Conservation (phyloP, 1,140 invertebrate genomes). For the Drepana arcuata region DNA sequence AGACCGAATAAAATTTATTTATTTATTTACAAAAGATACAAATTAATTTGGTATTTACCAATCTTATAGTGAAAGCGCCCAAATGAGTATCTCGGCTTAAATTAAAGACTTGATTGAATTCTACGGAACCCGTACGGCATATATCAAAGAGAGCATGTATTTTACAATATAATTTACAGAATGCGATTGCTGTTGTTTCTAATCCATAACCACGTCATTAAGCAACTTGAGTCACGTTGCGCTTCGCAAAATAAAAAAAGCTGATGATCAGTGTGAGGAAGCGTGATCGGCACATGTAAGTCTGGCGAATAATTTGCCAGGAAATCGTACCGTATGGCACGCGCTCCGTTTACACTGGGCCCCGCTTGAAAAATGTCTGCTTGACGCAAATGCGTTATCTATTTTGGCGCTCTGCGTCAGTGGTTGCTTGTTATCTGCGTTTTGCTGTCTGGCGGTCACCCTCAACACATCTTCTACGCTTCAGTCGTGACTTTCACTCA, state of each 20-base stretch:
- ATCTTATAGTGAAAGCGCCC: too few relatives aligned
- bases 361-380: constrained; percentile 65
- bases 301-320: constrained; percentile 56
- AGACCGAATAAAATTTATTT: too few relatives aligned
- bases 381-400: constrained; percentile 71
- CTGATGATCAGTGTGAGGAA: constrained; percentile 30
- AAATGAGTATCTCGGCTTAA: too few relatives aligned
- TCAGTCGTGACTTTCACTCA: constrained; percentile 9
- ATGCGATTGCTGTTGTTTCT: too few relatives aligned
- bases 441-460: constrained; percentile 59
- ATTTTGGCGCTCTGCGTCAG: constrained; percentile 67
- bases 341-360: constrained; percentile 57
- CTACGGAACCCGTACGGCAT: too few relatives aligned
- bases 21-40: too few relatives aligned
- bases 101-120: too few relatives aligned
- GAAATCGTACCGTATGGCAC: constrained; percentile 53
- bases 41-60: too few relatives aligned
- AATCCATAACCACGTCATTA: too few relatives aligned
- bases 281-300: constrained; percentile 41
- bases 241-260: constrained; percentile 32
- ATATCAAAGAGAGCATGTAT: too few relatives aligned
- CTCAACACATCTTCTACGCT: constrained; percentile 22
- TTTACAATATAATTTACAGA: too few relatives aligned
- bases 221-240: constrained; percentile 14
- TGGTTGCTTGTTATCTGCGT: constrained; percentile 47